These are phyloP conservation scores for Ganaspis sp. DNA, from an alignment of 1,140 invertebrate species.

Conservation along the genomic window DNA sequence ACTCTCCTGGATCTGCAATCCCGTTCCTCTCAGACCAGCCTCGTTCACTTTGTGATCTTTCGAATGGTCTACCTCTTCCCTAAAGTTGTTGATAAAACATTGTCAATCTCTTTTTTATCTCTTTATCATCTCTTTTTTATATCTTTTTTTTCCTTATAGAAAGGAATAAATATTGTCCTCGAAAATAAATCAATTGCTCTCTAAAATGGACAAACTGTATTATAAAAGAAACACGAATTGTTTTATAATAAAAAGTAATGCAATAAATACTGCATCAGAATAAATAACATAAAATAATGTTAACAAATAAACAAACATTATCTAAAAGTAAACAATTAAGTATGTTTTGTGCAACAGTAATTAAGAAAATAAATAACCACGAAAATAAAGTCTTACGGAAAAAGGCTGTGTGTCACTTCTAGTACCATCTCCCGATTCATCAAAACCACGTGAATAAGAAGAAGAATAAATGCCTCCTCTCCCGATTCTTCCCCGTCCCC, in stretches of 20 bases:
- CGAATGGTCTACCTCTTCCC: conserved; percentile 69
- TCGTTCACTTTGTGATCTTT: conserved; percentile 74
- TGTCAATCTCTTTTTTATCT: no score
- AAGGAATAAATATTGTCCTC: no score
- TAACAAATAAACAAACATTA: no score
- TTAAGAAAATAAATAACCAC: conserved; percentile 32
- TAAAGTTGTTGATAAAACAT: conserved; percentile 40
- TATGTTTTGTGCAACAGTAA: no score
- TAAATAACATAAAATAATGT: no score
- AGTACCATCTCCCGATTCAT: conserved; percentile 75
- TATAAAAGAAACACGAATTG: no score
- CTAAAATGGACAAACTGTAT: no score
- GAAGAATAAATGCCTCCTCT: conserved; percentile 77
- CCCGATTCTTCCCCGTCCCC: conserved; percentile 75
- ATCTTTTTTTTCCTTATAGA: no score
- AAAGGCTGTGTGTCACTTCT: conserved; percentile 70
- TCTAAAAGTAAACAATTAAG: no score
- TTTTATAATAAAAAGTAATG: no score
- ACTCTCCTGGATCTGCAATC: conserved; percentile 77
- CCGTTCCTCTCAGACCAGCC: conserved; percentile 82
- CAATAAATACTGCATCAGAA: no score
- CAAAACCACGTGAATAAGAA: conserved; percentile 77
- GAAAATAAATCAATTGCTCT: no score
- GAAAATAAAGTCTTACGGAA: conserved; percentile 56
- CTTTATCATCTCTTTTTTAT: conserved; percentile 8